These are phyloP conservation scores for Paramisgurnus dabryanus DNA, from an alignment of 2,113 vertebrate genomes.

Conservation along the genomic window DNA sequence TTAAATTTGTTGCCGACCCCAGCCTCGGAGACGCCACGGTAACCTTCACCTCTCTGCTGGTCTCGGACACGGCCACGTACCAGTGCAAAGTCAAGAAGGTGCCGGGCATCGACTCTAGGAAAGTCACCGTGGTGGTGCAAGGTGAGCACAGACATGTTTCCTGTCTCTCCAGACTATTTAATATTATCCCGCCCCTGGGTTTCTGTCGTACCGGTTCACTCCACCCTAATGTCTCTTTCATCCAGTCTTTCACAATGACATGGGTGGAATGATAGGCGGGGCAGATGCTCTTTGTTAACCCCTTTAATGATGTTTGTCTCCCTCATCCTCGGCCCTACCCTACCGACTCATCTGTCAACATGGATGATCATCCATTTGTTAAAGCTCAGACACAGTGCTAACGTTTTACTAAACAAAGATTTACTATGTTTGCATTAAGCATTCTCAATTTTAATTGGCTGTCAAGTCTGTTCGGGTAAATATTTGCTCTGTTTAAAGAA, in stretches of 20 bases:
- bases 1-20: constrained; percentile 78
- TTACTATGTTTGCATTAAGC: not conserved
- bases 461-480: not conserved
- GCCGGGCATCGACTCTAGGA: constrained; percentile 80
- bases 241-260: not conserved
- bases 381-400: not conserved
- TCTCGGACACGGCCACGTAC: constrained; percentile 82
- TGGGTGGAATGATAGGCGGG: constrained; percentile 24
- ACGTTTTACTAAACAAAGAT: not conserved
- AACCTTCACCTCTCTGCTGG: constrained; percentile 69
- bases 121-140: constrained; percentile 82
- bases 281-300: not conserved
- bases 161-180: constrained; percentile 14
- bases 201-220: constrained; percentile 62
- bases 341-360: not conserved
- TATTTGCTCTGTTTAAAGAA: not conserved
- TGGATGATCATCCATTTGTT: too few relatives aligned
- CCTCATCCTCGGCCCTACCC: not conserved
- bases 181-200: constrained; percentile 5
- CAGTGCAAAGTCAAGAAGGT: constrained; percentile 92
- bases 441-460: not conserved
- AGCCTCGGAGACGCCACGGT: constrained; percentile 84
- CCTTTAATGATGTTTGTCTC: not conserved
- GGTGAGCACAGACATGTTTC: constrained; percentile 70
- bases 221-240: not conserved